A percentile compares a stretch with the other conserved stretches of the same genome.
phyloP scores from a whole-genome alignment of 2,113 vertebrate species.

The Podocnemis expansa region DNA sequence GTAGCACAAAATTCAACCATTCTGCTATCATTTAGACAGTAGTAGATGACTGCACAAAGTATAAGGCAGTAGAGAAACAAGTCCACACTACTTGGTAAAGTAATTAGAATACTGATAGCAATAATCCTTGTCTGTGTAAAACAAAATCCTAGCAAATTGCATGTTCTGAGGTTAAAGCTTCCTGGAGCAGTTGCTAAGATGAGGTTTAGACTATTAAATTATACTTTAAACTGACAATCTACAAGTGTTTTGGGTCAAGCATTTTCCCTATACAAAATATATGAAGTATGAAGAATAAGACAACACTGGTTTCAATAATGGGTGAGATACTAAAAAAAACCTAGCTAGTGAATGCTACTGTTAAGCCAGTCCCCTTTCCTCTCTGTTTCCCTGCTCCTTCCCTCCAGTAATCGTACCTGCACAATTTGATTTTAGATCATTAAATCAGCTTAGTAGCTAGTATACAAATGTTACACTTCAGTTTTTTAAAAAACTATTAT shows the following conservation, averaged over 20 bases:
- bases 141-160: slow-evolving; percentile 54
- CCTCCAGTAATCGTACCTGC: neutral
- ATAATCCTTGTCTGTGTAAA: slow-evolving; percentile 66
- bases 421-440: neutral
- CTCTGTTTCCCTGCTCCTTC: neutral
- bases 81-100: slow-evolving; percentile 21
- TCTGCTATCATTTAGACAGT: neutral
- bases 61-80: slow-evolving; percentile 26
- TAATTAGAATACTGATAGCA: slow-evolving; percentile 43
- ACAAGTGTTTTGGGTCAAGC: slow-evolving; percentile 18
- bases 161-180: slow-evolving; percentile 57
- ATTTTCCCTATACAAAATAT: neutral
- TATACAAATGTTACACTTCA: neutral
- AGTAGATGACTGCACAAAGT: neutral
- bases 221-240: slow-evolving; percentile 26
- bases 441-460: neutral
- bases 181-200: slow-evolving; percentile 41
- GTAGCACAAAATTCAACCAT: neutral
- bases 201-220: slow-evolving; percentile 49
- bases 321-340: neutral
- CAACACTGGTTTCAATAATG: neutral
- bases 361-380: neutral
- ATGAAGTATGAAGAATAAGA: neutral
- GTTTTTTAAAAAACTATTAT: neutral
- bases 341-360: neutral